A percentile compares a stretch with the other conserved stretches of the same genome.
Evolutionary conservation across 2,888 invertebrate genomes (phyloP).

Genomic region (Spatulosminthurus flaviceps): DNA sequence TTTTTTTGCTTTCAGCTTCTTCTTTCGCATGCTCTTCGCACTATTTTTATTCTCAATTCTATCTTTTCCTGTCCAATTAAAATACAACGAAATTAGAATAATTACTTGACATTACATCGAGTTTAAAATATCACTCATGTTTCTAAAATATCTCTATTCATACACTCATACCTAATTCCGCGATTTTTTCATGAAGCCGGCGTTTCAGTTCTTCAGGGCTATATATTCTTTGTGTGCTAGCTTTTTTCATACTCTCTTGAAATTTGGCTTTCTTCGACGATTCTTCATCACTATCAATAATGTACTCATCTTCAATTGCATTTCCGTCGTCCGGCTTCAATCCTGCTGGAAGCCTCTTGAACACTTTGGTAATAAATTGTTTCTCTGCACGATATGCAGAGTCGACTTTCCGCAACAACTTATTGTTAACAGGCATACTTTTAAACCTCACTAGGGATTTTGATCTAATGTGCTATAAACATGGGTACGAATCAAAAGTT

Average conservation of each 20-base stretch:
- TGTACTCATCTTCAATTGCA: slow-evolving; percentile 11
- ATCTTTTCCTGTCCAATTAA: neutral
- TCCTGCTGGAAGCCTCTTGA: slow-evolving; percentile 15
- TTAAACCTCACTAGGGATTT: too few species aligned
- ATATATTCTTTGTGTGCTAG: neutral
- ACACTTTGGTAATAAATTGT: neutral
- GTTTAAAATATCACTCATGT: too few species aligned
- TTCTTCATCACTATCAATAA: slow-evolving; percentile 29
- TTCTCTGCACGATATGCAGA: slow-evolving; percentile 4
- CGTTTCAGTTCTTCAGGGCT: neutral
- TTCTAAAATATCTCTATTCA: too few species aligned
- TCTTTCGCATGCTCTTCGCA: slow-evolving; percentile 47
- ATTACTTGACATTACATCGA: too few species aligned
- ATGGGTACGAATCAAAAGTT: too few species aligned
- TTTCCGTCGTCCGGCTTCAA: neutral
- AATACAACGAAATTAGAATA: too few species aligned
- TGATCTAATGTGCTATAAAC: too few species aligned
- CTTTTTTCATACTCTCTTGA: neutral
- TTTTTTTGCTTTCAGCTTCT: slow-evolving; percentile 52
- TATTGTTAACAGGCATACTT: neutral
- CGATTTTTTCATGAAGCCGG: neutral
- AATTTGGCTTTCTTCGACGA: neutral
- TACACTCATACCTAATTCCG: neutral
- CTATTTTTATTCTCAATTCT: slow-evolving; percentile 35
- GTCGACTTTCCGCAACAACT: neutral